These are phyloP conservation scores for Armadillidium nasatum DNA, from an alignment of 1,140 invertebrate genomes.

Conservation along the genomic window DNA sequence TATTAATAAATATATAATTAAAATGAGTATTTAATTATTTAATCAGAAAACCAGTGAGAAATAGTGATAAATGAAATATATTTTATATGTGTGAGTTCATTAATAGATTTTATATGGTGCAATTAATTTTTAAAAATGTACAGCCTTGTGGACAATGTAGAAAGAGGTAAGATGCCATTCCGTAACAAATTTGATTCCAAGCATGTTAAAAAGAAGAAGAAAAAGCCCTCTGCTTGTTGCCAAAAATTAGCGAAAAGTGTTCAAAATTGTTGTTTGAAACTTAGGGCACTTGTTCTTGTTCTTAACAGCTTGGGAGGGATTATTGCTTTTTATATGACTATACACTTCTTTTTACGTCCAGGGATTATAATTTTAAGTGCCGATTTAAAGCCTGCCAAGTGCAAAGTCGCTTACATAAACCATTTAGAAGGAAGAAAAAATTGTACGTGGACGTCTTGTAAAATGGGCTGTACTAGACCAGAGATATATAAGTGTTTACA, in stretches of 20 bases:
- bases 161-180: neutral
- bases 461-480: neutral
- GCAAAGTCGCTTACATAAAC: neutral
- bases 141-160: neutral
- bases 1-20: too few species aligned
- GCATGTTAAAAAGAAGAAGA: neutral
- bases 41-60: too few species aligned
- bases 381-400: neutral
- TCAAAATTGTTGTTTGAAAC: neutral
- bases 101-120: too few species aligned
- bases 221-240: too few species aligned
- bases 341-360: constrained; percentile 3
- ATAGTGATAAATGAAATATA: too few species aligned
- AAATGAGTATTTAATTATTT: too few species aligned
- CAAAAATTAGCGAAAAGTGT: neutral
- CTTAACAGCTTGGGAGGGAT: neutral
- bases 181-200: neutral
- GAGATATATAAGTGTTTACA: neutral
- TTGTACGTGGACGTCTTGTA: neutral
- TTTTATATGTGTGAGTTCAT: too few species aligned
- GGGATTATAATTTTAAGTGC: neutral
- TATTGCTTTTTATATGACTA: neutral
- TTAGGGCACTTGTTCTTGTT: neutral
- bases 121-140: neutral
- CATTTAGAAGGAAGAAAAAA: neutral